Evolutionary conservation across 2,888 invertebrate species (phyloP).

Genomic region (Pristionchus japonicus): DNA sequence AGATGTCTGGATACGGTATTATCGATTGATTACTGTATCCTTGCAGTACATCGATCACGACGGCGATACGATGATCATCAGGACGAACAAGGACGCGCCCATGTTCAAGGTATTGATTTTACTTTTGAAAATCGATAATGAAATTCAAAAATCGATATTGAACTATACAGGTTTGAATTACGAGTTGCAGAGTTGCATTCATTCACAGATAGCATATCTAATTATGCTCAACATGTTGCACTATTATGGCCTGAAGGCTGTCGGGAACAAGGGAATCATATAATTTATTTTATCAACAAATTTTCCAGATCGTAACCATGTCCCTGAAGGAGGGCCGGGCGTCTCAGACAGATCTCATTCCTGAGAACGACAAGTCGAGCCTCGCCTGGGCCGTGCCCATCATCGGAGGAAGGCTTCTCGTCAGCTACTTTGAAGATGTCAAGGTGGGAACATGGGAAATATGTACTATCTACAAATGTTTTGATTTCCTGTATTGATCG

Average conservation of each 20-base stretch:
- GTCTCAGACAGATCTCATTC: constrained; percentile 2
- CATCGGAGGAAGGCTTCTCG: constrained; percentile 87
- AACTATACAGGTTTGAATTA: no score
- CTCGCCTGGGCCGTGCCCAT: constrained; percentile 90
- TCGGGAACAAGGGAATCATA: constrained; percentile 61
- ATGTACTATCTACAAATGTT: no score
- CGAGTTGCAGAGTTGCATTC: no score
- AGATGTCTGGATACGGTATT: background rate
- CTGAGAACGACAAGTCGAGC: constrained; percentile 81
- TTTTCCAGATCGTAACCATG: constrained; percentile 78
- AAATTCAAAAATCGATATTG: background rate
- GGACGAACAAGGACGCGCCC: constrained; percentile 93
- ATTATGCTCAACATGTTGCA: constrained; percentile 80
- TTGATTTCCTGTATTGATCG: no score
- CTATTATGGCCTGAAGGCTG: constrained; percentile 82
- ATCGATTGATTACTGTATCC: background rate
- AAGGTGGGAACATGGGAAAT: no score
- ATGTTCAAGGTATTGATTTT: constrained; percentile 85
- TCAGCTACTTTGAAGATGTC: constrained; percentile 93
- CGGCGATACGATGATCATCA: constrained; percentile 85
- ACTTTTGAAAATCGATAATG: background rate
- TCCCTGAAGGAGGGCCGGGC: background rate
- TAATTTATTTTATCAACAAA: background rate
- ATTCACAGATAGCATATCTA: no score
- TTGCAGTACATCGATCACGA: constrained; percentile 90